Evolutionary conservation across 53 echinoderm and acorn worm genomes (phyloP), one percentile per base, ranked within the genome.

Genomic region (Luidia sarsii): DNA sequence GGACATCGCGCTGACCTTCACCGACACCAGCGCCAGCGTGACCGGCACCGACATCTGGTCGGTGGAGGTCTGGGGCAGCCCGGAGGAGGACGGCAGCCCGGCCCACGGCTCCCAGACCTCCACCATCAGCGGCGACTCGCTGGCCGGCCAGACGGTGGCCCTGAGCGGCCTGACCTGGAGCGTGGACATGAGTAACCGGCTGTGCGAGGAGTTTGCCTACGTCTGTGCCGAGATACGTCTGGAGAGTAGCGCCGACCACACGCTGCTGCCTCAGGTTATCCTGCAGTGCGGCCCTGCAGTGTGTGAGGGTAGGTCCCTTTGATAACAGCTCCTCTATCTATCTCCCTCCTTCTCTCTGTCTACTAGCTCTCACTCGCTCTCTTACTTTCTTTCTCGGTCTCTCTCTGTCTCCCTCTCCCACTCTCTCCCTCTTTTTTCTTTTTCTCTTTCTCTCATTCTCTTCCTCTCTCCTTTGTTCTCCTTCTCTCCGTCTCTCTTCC

Each of bases 21-120:
- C 77, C 0, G 60, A 74, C 30, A 28, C 68, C 62, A 83, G 83
- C 41, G 88, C 90, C 24, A 67, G 80, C 13, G 84, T 95, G n/a
- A 24, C 70, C 25, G 95, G 95, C 34, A 41, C 64, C 3, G 70
- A 92, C 61, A 86, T 95, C 13, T 95, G 95, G 95, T 61, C 63
- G 23, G 63, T 95, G 46, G 82, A 85, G 1, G 63, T 90, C 39
- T 95, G 74, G 41, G 81, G 70, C 64, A 95, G 90, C 53, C 49
- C 24, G 28, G 61, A 41, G 23, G 57, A 66, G 3, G 59, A 13
- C 18, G 92, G 95, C 20, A 67, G 15, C 14, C 11, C 2, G 14
- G 31, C 7, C 9, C 59, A 60, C 33, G 48, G 28, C 2, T 11
- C 45, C 14, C 77, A 77, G 77, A 20, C 19, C 9, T 60, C 77